phyloP scores from a whole-genome alignment of 2,113 vertebrate species.

The Psittacara wagleri region DNA sequence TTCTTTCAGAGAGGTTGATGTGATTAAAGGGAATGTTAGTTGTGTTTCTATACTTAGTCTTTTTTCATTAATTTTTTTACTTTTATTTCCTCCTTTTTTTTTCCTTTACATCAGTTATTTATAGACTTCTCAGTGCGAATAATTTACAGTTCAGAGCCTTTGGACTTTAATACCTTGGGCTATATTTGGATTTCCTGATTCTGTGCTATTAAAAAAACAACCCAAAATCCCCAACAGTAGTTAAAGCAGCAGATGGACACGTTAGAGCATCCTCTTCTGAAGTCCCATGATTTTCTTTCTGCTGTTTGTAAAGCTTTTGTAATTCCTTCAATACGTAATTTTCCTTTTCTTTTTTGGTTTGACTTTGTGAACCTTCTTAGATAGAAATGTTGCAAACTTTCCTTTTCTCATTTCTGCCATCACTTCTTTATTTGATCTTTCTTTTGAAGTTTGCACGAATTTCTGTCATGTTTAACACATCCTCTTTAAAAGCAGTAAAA shows the following conservation, averaged over 20 bases:
- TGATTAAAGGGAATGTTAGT: not conserved
- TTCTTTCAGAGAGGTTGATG: not conserved
- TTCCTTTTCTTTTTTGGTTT: not conserved
- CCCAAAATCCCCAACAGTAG: not conserved
- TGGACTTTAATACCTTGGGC: not conserved
- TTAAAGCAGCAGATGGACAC: not conserved
- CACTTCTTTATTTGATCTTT: not conserved
- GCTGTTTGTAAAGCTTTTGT: not conserved
- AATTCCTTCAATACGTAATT: not conserved
- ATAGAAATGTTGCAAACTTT: not conserved
- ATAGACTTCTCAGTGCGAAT: not conserved
- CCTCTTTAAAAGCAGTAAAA: not conserved
- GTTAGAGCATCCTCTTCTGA: not conserved
- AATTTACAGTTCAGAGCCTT: not conserved
- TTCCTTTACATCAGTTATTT: not conserved
- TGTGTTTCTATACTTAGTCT: not conserved
- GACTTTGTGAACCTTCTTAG: not conserved
- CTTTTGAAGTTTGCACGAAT: not conserved
- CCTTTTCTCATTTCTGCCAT: not conserved
- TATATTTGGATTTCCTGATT: not conserved
- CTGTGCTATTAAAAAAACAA: not conserved
- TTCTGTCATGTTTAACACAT: fast-evolving
- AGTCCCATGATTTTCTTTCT: not conserved
- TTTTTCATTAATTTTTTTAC: not conserved
- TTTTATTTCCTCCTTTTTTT: not conserved